A percentile compares a stretch with the other conserved stretches of the same genome.
Evolutionary conservation across 1,140 invertebrate species (phyloP).

Genomic region (Lucilia cuprina): DNA sequence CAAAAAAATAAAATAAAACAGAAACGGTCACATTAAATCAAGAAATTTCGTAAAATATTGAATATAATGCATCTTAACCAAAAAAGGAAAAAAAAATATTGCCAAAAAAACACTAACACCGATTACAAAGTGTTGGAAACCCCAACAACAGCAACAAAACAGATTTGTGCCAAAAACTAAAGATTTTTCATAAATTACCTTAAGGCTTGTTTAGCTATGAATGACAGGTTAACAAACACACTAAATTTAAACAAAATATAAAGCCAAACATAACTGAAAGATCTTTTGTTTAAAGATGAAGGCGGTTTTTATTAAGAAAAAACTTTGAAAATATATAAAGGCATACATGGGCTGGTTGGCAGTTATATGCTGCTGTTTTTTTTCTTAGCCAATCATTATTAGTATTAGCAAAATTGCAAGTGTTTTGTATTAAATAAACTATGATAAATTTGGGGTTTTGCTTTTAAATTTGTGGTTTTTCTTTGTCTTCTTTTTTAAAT

Average conservation of each 20-base stretch:
- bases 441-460: neutral
- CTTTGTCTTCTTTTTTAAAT: neutral
- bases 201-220: neutral
- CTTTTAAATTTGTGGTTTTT: neutral
- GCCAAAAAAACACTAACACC: no score
- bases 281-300: neutral
- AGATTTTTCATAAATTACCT: neutral
- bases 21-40: neutral
- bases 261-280: no score
- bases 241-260: neutral
- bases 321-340: no score
- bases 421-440: neutral
- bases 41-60: neutral
- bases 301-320: neutral
- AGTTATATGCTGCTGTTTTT: neutral
- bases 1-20: neutral
- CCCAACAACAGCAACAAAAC: constrained; percentile 17
- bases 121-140: neutral
- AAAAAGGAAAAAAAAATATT: neutral
- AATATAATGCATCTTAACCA: neutral
- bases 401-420: neutral
- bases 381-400: neutral
- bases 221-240: neutral
- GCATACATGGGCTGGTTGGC: neutral
- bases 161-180: no score